Base-by-base conservation (phyloP, 2,888 invertebrate species). In the Pasiphila rectangulata region DNA sequence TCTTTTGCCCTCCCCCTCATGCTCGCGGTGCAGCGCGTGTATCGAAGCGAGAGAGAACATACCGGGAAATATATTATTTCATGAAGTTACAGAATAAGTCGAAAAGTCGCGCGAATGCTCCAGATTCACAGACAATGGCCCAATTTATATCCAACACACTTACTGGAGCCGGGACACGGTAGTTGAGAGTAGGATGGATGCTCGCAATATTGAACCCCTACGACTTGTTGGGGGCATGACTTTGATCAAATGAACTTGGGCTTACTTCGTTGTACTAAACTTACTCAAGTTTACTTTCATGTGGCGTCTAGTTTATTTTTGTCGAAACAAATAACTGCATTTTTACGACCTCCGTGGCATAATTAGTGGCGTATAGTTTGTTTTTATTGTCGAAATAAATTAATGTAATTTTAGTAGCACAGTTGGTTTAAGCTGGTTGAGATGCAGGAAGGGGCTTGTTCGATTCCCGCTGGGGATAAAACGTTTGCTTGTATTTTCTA, bases 81-180 rank as follows among this genome's bases (percentile, higher is more conserved):
- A 66, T 67, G 57, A 52, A 64, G 67, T 80, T 77, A 76, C 79
- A 82, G 80, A 83, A 84, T 83, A 61, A 67, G 68, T 67, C 75
- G 67, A 64, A 73, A 76, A 77, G 78, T 77, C 75, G 63, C 66
- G 74, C 35, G 76, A 80, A 73, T 77, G 86, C 80, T 85, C 87
- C 78, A 86, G 88, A 82, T 87, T 83, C 83, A 73, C 86, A 86
- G 86, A 88, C 88, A 88, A 87, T 87, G 87, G 79, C 83, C 88
- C 82, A 88, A 87, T 88, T 88, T 87, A 86, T 85, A 86, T 79
- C 85, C 86, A 83, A 87, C 86, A 87, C 87, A 86, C 83, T 87
- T 85, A 85, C 79, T 78, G 74, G 63, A 83, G 83, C 75, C 72
- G 69, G 72, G 75, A 73, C 69, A 67, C 67, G 69, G 74, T 71